Percentiles rank a stretch among this genome's conserved stretches.
Conservation (phyloP, 2,113 vertebrate genomes). For the Myanophis thanlyinensis region DNA sequence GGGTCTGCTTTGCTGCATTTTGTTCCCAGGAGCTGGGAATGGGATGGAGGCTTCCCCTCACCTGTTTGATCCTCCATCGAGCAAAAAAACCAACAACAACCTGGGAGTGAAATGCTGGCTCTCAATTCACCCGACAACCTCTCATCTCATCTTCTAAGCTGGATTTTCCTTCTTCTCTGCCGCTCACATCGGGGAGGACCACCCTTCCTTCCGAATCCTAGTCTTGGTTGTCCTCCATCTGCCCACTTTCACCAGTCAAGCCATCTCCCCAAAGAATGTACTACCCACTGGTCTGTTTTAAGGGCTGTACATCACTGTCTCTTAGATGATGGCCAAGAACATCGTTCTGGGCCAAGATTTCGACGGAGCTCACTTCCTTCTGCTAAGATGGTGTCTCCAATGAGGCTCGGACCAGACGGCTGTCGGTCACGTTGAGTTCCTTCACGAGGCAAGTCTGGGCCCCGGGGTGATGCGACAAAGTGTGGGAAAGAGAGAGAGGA, state of each 20-base stretch:
- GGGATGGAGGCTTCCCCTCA: not conserved
- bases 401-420: not conserved
- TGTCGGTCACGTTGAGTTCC: not conserved
- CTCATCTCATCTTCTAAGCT: not conserved
- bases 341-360: not conserved
- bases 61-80: not conserved
- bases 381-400: not conserved
- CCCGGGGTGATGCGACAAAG: not conserved
- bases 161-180: not conserved
- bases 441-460: not conserved
- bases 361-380: not conserved
- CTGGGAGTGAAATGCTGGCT: not conserved
- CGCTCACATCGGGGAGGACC: not conserved
- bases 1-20: not conserved
- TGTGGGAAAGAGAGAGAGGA: not conserved
- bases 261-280: not conserved
- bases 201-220: fast-evolving
- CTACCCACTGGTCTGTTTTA: not conserved
- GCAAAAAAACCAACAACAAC: not conserved
- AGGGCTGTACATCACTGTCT: not conserved
- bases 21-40: not conserved
- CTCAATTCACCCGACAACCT: not conserved
- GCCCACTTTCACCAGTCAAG: not conserved
- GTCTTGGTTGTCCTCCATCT: not conserved
- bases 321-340: too few species aligned